Conservation (phyloP, 2,797 vertebrate species). For the Uromys caudimaculatus region DNA sequence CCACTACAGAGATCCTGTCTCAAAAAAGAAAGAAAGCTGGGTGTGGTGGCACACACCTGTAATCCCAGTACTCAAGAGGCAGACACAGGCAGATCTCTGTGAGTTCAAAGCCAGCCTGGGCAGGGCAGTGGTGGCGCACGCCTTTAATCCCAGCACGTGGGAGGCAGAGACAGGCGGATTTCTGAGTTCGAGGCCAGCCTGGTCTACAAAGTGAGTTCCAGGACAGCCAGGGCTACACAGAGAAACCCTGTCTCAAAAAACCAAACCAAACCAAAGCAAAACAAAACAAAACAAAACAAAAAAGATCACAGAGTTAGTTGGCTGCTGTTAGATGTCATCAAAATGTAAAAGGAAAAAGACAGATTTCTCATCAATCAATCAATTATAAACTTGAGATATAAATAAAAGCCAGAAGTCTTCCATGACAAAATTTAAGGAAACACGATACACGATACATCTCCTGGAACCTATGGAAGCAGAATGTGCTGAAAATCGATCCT, state of each 20-base stretch:
- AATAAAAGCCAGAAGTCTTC: not conserved
- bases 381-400: not conserved
- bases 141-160: not conserved
- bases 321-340: not conserved
- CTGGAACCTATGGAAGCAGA: not conserved
- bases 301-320: not conserved
- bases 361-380: not conserved
- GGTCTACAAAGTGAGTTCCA: too few relatives aligned
- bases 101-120: too few relatives aligned
- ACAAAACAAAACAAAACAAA: too few relatives aligned
- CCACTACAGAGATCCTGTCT: not conserved
- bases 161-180: not conserved
- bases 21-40: too few relatives aligned
- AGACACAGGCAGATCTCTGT: too few relatives aligned
- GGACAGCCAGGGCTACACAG: too few relatives aligned
- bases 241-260: not conserved
- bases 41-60: not conserved
- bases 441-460: not conserved
- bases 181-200: not conserved
- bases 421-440: not conserved
- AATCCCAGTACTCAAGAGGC: too few relatives aligned
- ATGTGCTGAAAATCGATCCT: not conserved
- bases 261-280: too few relatives aligned
- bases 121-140: too few relatives aligned
- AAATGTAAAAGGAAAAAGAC: not conserved